phyloP scores from a whole-genome alignment of 2,113 vertebrate species.

The Seriola rivoliana region DNA sequence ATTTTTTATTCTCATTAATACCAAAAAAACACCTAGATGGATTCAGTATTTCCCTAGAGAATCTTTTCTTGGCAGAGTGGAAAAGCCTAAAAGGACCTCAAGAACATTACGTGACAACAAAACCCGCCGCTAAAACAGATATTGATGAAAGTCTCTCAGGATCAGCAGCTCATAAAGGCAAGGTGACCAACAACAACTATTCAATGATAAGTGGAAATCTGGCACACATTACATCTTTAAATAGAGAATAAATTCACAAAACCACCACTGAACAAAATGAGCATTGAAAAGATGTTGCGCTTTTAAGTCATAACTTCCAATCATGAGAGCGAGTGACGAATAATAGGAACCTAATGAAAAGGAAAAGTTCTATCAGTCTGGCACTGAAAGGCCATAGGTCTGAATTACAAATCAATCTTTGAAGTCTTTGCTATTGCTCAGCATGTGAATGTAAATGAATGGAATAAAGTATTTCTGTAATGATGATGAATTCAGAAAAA shows the following conservation, averaged over 20 bases:
- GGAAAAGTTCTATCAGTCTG: background rate
- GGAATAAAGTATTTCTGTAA: background rate
- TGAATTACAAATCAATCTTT: background rate
- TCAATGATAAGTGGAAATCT: constrained; percentile 22
- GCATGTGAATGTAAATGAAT: background rate
- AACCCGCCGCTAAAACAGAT: constrained; percentile 1
- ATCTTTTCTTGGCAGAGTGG: background rate
- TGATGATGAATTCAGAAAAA: background rate
- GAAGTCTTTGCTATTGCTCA: background rate
- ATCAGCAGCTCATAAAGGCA: constrained; percentile 28
- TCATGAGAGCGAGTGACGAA: background rate
- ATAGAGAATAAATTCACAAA: background rate
- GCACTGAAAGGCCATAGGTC: background rate
- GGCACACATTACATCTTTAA: constrained; percentile 1
- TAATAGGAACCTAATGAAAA: constrained; percentile 6
- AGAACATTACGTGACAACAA: constrained; percentile 15
- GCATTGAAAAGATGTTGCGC: background rate
- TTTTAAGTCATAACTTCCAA: background rate
- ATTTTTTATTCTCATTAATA: constrained; percentile 19
- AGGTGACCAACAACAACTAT: constrained; percentile 9
- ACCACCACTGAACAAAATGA: background rate
- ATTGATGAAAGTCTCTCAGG: constrained; percentile 1
- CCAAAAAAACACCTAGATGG: background rate
- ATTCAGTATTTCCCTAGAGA: background rate
- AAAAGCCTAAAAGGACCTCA: constrained; percentile 4